A percentile compares a stretch with the other conserved stretches of the same genome.
phyloP scores from a whole-genome alignment of 2,888 invertebrate species.

The Lysandra coridon region DNA sequence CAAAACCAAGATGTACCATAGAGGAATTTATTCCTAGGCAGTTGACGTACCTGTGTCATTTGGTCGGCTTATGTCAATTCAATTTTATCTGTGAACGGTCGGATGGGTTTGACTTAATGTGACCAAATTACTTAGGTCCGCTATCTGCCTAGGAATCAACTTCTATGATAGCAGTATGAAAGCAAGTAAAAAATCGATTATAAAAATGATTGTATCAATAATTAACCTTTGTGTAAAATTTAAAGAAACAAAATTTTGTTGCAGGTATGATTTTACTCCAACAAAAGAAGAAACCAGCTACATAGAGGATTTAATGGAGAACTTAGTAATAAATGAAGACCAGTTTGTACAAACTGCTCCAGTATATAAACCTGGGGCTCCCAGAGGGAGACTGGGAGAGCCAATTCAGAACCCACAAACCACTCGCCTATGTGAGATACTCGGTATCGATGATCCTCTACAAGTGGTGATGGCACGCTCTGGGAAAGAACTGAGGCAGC shows the following conservation, averaged over 20 bases:
- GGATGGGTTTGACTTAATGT: too few species aligned
- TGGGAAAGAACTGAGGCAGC: constrained; percentile 65
- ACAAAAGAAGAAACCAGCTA: constrained; percentile 85
- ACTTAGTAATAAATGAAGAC: constrained; percentile 83
- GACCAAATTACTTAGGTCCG: too few species aligned
- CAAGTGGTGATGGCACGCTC: constrained; percentile 79
- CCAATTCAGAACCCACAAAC: constrained; percentile 86
- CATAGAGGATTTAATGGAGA: constrained; percentile 83
- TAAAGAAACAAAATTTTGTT: constrained; percentile 42
- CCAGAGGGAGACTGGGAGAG: constrained; percentile 64
- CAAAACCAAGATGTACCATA: too few species aligned
- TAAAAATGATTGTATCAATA: too few species aligned
- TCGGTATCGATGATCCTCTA: constrained; percentile 91
- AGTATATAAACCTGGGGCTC: constrained; percentile 72
- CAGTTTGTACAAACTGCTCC: constrained; percentile 90
- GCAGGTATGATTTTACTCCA: constrained; percentile 87
- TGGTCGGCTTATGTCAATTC: too few species aligned
- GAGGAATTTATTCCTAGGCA: too few species aligned
- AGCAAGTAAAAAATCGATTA: too few species aligned
- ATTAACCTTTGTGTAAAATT: not conserved
- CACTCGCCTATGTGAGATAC: constrained; percentile 81
- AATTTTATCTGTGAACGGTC: too few species aligned
- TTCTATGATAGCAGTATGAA: too few species aligned
- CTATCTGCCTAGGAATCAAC: too few species aligned
- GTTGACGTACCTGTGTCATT: too few species aligned